Conservation (phyloP, 2,113 vertebrate species). For the Benitochromis conjunctus region DNA sequence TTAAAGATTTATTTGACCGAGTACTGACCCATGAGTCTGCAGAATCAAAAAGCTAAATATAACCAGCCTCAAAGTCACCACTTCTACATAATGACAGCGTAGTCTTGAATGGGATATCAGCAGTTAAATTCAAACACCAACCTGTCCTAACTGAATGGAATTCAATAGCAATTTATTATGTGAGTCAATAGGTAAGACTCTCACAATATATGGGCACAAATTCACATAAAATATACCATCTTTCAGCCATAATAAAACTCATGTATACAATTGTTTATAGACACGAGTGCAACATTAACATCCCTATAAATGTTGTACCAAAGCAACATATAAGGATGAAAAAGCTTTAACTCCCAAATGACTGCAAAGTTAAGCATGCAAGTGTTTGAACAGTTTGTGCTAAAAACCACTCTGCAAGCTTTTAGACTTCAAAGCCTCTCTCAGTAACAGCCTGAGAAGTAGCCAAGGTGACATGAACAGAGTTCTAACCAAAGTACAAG, state of each 20-base stretch:
- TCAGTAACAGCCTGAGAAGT: neutral
- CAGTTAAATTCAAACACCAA: neutral
- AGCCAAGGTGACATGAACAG: neutral
- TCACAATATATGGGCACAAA: neutral
- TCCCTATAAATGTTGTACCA: neutral
- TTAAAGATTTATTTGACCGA: neutral
- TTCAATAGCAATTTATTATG: neutral
- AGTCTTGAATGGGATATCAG: neutral
- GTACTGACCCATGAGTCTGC: neutral
- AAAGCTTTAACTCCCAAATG: neutral
- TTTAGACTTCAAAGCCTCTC: neutral
- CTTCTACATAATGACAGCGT: neutral
- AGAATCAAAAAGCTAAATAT: slow-evolving; percentile 19
- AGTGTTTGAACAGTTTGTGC: neutral
- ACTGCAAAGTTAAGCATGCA: neutral
- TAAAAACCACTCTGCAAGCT: neutral
- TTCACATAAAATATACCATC: neutral
- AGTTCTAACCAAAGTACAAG: neutral
- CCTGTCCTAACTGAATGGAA: neutral
- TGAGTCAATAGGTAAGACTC: neutral
- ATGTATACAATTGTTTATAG: neutral
- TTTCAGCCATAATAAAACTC: neutral
- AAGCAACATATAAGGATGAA: neutral
- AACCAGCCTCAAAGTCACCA: neutral
- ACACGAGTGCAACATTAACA: neutral